phyloP scores from a whole-genome alignment of 2,113 vertebrate species.

The Ceyx melanurus region DNA sequence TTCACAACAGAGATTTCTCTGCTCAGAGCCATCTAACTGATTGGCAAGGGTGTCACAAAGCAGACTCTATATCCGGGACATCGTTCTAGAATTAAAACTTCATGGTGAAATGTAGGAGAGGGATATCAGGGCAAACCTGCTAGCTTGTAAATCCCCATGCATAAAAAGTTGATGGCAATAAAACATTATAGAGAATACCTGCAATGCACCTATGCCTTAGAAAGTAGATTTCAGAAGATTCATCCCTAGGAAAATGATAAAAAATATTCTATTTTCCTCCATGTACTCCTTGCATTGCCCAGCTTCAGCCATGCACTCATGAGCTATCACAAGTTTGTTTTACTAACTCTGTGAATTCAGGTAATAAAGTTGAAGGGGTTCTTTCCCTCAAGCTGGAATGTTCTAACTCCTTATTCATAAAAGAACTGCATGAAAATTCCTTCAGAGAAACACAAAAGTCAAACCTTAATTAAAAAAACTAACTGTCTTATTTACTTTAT shows the following conservation, averaged over 20 bases:
- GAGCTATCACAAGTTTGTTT: background rate
- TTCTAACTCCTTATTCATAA: conserved; percentile 21
- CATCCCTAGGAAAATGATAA: background rate
- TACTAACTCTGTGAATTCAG: background rate
- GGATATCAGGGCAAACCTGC: background rate
- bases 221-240: background rate
- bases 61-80: background rate
- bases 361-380: background rate
- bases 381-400: background rate
- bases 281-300: background rate
- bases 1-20: conserved; percentile 9
- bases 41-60: background rate
- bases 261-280: background rate
- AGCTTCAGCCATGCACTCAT: background rate
- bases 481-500: conserved; percentile 4
- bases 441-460: background rate
- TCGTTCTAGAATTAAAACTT: conserved; percentile 35
- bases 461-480: conserved; percentile 37
- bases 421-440: conserved; percentile 16
- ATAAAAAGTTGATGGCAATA: background rate
- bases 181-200: background rate
- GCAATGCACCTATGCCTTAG: background rate
- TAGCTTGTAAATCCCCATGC: background rate
- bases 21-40: conserved; percentile 33
- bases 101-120: background rate